phyloP scores from a whole-genome alignment of 2,113 vertebrate species.

The Nicator chloris region DNA sequence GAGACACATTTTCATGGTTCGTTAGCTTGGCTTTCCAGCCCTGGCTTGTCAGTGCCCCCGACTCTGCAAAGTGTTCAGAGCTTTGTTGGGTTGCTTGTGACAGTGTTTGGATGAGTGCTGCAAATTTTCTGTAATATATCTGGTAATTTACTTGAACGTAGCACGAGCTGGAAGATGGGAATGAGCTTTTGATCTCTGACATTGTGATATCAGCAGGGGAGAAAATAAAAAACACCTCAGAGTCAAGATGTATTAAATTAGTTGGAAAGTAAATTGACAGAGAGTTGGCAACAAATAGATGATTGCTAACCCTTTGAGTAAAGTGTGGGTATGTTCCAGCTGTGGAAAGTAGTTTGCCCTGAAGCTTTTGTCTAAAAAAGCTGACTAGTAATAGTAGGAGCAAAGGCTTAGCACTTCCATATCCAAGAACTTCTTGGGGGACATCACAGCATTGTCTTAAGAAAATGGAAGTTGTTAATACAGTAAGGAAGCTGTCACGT shows the following conservation, averaged over 20 bases:
- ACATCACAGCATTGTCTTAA: not conserved
- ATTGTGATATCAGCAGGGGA: slow-evolving; percentile 2
- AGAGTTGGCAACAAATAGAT: slow-evolving; percentile 4
- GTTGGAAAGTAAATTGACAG: slow-evolving; percentile 34
- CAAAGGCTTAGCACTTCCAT: not conserved
- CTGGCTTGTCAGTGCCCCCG: not conserved
- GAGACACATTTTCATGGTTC: not conserved
- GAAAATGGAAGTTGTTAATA: not conserved
- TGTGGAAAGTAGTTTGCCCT: not conserved
- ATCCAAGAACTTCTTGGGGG: not conserved
- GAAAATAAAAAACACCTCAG: slow-evolving; percentile 17
- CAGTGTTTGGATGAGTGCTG: not conserved
- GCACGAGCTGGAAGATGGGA: not conserved
- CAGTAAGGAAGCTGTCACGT: not conserved
- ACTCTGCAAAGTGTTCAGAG: not conserved
- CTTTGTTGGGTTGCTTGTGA: not conserved
- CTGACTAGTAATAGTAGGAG: not conserved
- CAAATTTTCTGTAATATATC: slow-evolving; percentile 15
- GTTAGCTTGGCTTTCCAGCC: not conserved
- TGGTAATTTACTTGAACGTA: slow-evolving; percentile 11
- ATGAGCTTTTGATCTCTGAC: not conserved
- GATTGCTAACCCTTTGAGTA: not conserved
- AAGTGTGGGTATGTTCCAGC: not conserved
- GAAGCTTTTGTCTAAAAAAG: slow-evolving; percentile 12
- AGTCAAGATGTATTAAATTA: slow-evolving; percentile 18